Evolutionary conservation across 1,140 invertebrate genomes (phyloP).

Genomic region (Chironomus tepperi): DNA sequence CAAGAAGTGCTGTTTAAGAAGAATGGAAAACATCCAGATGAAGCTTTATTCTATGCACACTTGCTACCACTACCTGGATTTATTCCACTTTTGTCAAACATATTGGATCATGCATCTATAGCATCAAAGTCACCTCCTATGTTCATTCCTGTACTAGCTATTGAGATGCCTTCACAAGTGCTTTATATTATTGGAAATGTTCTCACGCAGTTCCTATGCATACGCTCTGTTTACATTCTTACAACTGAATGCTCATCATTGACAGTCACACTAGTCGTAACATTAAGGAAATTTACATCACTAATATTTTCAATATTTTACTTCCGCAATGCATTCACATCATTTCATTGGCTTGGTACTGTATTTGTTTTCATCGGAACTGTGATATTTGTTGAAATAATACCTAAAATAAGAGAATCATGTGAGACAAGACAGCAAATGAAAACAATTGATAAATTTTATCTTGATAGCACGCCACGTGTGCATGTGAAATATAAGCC

Average conservation of each 20-base stretch:
- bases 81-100: slow-evolving; percentile 60
- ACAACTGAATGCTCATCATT: slow-evolving; percentile 90
- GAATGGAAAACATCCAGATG: slow-evolving; percentile 88
- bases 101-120: slow-evolving; percentile 51
- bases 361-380: slow-evolving; percentile 87
- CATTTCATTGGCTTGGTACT: slow-evolving; percentile 88
- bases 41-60: slow-evolving; percentile 94
- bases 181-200: slow-evolving; percentile 78
- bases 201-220: slow-evolving; percentile 90
- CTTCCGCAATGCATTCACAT: slow-evolving; percentile 90
- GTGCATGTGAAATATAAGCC: background rate
- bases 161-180: slow-evolving; percentile 62
- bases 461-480: background rate
- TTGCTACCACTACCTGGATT: slow-evolving; percentile 79
- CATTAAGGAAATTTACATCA: slow-evolving; percentile 90
- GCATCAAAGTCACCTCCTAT: background rate
- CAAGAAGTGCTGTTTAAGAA: slow-evolving; percentile 83
- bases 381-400: slow-evolving; percentile 77
- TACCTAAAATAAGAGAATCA: slow-evolving; percentile 31
- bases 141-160: slow-evolving; percentile 31
- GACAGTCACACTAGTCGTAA: slow-evolving; percentile 92
- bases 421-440: background rate
- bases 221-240: slow-evolving; percentile 86
- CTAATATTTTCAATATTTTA: slow-evolving; percentile 92
- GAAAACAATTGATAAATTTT: background rate